These are phyloP conservation scores for Syrphus vitripennis DNA, from an alignment of 2,888 invertebrate species.

Conservation along the genomic window DNA sequence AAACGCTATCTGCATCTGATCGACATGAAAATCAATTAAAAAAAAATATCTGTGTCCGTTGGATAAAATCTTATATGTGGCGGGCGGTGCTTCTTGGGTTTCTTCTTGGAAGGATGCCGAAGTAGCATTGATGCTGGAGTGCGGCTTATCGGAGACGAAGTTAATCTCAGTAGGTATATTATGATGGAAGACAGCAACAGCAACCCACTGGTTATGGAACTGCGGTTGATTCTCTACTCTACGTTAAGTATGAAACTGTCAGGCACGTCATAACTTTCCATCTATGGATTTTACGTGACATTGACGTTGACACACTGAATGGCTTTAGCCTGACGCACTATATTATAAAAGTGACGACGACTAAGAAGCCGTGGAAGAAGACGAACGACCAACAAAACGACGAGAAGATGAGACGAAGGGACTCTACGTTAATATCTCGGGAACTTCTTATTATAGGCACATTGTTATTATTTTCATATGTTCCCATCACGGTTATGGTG, in stretches of 20 bases:
- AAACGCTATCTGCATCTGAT: conserved; percentile 55
- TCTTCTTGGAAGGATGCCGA: conserved; percentile 27
- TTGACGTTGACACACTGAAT: conserved; percentile 65
- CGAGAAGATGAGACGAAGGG: neutral
- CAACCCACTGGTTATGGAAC: conserved; percentile 27
- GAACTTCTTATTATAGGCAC: conserved; percentile 47
- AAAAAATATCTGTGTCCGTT: conserved; percentile 33
- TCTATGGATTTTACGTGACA: conserved; percentile 68
- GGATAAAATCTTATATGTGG: conserved; percentile 43
- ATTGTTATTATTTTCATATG: conserved; percentile 59
- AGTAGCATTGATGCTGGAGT: neutral
- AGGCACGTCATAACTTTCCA: conserved; percentile 69
- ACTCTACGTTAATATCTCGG: conserved; percentile 1
- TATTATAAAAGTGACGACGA: neutral
- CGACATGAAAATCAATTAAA: conserved; percentile 67
- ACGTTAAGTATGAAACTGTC: conserved; percentile 52
- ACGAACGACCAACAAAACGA: neutral
- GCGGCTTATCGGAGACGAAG: conserved; percentile 56
- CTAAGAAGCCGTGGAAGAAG: neutral
- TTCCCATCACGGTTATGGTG: conserved; percentile 42
- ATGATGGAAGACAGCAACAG: conserved; percentile 12
- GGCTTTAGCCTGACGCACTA: conserved; percentile 46
- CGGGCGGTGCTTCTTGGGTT: neutral
- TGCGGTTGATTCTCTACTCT: conserved; percentile 37
- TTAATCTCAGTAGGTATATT: conserved; percentile 37